These are phyloP conservation scores for Drosophila gunungcola DNA, from an alignment of 1,140 invertebrate genomes.

Conservation along the genomic window DNA sequence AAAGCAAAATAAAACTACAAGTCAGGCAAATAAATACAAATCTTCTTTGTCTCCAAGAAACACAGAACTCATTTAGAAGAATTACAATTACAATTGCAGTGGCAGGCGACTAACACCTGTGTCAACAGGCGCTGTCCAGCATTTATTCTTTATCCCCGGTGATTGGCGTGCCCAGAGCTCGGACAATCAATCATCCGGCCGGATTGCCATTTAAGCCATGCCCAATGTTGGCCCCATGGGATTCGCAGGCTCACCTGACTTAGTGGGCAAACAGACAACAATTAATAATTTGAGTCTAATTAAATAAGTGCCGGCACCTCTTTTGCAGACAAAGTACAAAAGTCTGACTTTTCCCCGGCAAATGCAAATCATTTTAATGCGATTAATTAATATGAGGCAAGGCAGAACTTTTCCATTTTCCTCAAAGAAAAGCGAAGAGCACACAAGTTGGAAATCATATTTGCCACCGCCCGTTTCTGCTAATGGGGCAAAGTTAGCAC, in stretches of 20 bases:
- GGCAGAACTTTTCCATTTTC: conserved; percentile 34
- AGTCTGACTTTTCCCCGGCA: conserved; percentile 12
- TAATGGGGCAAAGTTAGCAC: conserved; percentile 41
- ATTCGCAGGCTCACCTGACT: conserved; percentile 14
- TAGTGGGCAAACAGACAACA: background rate
- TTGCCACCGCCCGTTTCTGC: conserved; percentile 22
- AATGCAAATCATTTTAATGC: conserved; percentile 70
- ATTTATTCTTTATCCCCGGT: conserved; percentile 3
- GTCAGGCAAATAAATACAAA: conserved; percentile 29
- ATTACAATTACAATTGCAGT: conserved; percentile 65
- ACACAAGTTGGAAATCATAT: conserved; percentile 61
- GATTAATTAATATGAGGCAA: conserved; percentile 63
- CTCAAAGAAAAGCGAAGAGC: conserved; percentile 50
- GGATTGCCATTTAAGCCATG: conserved; percentile 56
- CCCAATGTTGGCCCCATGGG: conserved; percentile 5
- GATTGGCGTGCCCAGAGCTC: conserved; percentile 17
- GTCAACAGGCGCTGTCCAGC: conserved; percentile 33
- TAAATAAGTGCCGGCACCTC: conserved; percentile 28
- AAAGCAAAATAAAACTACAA: conserved; percentile 10
- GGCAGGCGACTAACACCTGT: conserved; percentile 63
- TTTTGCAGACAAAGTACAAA: conserved; percentile 22
- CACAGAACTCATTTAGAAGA: conserved; percentile 53
- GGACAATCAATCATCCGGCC: conserved; percentile 64
- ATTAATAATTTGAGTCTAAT: conserved; percentile 63
- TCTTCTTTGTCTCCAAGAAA: conserved; percentile 34